Percentiles rank a stretch among this genome's conserved stretches.
These are phyloP conservation scores for Aricia agestis DNA, from an alignment of 1,140 invertebrate species.

Conservation along the genomic window DNA sequence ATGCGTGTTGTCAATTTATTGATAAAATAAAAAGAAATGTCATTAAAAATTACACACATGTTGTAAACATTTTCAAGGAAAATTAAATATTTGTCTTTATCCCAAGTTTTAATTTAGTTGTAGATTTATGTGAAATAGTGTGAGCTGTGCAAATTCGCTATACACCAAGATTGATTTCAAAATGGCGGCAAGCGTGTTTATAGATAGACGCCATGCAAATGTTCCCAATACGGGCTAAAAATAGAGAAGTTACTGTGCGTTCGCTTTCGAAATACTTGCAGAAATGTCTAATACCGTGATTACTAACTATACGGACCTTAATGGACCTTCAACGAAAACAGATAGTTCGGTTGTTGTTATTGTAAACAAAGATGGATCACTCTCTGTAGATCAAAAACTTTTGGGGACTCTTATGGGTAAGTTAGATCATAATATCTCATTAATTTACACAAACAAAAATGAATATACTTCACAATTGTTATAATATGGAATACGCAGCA, in stretches of 20 bases:
- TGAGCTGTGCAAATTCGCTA: conserved; percentile 9
- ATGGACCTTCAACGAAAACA: conserved; percentile 69
- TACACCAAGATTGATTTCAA: conserved; percentile 42
- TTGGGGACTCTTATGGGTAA: conserved; percentile 83
- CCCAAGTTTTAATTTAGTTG: not conserved
- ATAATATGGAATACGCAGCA: not conserved
- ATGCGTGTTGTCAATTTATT: conserved; percentile 28
- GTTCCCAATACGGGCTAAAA: conserved; percentile 58
- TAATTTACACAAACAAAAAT: not conserved
- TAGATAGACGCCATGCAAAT: conserved; percentile 66
- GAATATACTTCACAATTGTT: not conserved
- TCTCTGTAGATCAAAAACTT: conserved; percentile 83
- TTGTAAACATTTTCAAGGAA: not conserved
- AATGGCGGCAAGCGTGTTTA: conserved; percentile 69
- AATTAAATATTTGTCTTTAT: not conserved
- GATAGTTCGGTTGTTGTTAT: conserved; percentile 81
- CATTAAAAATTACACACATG: conserved; percentile 9
- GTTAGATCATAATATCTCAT: conserved; percentile 29
- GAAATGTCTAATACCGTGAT: conserved; percentile 76
- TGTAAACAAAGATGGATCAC: conserved; percentile 83
- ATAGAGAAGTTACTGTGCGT: conserved; percentile 56
- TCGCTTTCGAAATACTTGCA: conserved; percentile 48
- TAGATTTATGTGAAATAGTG: not conserved
- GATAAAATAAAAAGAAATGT: conserved; percentile 13
- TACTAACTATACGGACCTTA: conserved; percentile 72